phyloP scores from a whole-genome alignment of 2,888 invertebrate genomes.

The Himalopsyche kuldschensis region DNA sequence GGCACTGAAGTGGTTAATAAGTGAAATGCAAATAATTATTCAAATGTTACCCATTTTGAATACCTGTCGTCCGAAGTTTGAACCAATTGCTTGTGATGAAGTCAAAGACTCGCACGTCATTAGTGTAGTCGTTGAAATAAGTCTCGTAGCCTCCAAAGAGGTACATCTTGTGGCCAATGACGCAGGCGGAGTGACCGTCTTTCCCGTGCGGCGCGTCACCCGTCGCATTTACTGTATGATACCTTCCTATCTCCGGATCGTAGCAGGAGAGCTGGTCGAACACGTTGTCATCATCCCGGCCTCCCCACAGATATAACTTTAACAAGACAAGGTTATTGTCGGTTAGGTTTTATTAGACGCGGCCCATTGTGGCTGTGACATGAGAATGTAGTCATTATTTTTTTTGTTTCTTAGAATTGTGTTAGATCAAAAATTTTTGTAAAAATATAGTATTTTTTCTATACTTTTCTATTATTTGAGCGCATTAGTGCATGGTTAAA shows the following conservation, averaged over 20 bases:
- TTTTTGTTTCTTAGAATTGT: no score
- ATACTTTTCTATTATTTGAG: no score
- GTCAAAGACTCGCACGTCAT: conserved; percentile 75
- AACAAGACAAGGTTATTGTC: conserved; percentile 38
- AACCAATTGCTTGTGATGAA: conserved; percentile 74
- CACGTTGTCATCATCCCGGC: conserved; percentile 77
- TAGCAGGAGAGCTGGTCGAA: conserved; percentile 82
- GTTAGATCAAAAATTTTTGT: no score
- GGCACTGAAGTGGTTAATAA: no score
- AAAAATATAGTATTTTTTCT: no score
- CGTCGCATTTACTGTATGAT: conserved; percentile 66
- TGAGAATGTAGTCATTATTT: no score
- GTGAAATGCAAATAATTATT: no score
- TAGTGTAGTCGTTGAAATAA: conserved; percentile 75
- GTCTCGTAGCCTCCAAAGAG: conserved; percentile 93
- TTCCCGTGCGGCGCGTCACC: conserved; percentile 79
- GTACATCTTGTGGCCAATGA: conserved; percentile 78
- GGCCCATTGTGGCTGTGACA: no score
- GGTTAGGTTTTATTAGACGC: no score
- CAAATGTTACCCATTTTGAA: background rate
- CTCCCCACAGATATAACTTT: conserved; percentile 87
- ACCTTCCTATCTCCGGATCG: conserved; percentile 70
- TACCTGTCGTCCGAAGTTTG: conserved; percentile 63
- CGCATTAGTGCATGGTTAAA: no score
- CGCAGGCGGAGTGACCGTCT: conserved; percentile 90